Conservation (phyloP, 2,888 invertebrate genomes). For the Congeria kusceri region DNA sequence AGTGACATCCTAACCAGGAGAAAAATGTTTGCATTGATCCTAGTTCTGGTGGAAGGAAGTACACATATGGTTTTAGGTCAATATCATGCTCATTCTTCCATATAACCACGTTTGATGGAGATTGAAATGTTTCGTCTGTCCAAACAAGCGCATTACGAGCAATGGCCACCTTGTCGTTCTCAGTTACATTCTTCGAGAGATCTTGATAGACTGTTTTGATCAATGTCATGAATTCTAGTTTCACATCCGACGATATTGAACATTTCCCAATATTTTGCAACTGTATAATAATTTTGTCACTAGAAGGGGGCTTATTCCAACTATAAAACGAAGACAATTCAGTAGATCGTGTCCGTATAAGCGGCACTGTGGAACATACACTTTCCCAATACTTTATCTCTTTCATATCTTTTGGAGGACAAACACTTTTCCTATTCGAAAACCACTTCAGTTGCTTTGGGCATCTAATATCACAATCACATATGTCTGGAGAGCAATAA, state of each 20-base stretch:
- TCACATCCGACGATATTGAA: background rate
- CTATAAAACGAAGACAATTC: constrained; percentile 25
- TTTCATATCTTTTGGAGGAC: constrained; percentile 12
- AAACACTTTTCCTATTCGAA: background rate
- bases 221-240: background rate
- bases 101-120: background rate
- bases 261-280: background rate
- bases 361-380: constrained; percentile 16
- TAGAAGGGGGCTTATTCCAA: constrained; percentile 15
- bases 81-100: background rate
- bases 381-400: background rate
- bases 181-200: background rate
- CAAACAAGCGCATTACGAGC: background rate
- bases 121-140: background rate
- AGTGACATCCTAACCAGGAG: constrained; percentile 7
- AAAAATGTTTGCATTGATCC: background rate
- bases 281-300: background rate
- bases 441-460: background rate
- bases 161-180: background rate
- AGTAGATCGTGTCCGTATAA: constrained; percentile 18
- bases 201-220: background rate
- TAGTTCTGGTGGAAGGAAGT: background rate
- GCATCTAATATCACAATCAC: background rate
- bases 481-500: background rate
- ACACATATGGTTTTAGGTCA: constrained; percentile 12